A percentile compares a stretch with the other conserved stretches of the same genome.
These are phyloP conservation scores for Petromus typicus DNA, from an alignment of 2,113 vertebrate genomes.

Conservation along the genomic window DNA sequence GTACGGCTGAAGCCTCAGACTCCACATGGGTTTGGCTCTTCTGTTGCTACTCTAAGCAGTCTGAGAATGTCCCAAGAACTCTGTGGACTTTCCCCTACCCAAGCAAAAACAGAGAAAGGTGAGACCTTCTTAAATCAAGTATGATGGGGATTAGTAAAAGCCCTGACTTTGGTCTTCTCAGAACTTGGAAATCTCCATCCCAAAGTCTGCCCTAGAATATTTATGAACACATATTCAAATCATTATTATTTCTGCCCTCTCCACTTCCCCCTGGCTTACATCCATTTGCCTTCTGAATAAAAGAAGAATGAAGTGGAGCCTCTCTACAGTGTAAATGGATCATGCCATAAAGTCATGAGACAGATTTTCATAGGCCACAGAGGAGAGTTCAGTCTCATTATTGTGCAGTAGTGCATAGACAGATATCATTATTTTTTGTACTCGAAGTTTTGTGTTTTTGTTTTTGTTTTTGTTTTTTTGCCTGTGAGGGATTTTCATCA, in stretches of 20 bases:
- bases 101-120: neutral
- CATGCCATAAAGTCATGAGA: neutral
- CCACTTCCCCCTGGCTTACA: neutral
- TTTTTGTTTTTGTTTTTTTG: constrained; percentile 11
- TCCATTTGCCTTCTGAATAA: neutral
- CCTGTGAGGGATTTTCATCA: constrained; percentile 31
- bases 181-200: neutral
- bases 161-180: neutral
- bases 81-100: neutral
- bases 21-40: accelerated
- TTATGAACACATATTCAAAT: constrained; percentile 2
- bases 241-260: neutral
- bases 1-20: neutral
- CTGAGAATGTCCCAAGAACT: neutral
- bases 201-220: neutral
- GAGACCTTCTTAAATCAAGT: neutral
- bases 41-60: accelerated
- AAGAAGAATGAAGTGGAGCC: neutral
- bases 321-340: neutral
- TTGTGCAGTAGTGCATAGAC: neutral
- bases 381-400: constrained; percentile 8
- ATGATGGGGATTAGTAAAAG: neutral
- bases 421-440: neutral
- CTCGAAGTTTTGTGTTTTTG: constrained; percentile 11
- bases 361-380: neutral